These are phyloP conservation scores for Scaptomyza reducta DNA, from an alignment of 2,888 invertebrate species.

Conservation along the genomic window DNA sequence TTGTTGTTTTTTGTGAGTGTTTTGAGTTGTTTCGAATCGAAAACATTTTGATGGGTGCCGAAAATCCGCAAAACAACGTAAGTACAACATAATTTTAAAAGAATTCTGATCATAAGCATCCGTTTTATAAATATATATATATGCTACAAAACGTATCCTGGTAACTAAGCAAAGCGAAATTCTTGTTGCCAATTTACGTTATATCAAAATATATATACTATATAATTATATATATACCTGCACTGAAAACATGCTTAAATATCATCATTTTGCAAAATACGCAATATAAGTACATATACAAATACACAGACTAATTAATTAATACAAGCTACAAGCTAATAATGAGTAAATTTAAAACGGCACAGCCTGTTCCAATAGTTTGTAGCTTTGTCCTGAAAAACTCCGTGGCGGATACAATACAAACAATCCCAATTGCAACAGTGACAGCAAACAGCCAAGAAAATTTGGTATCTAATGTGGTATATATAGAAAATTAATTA, in stretches of 20 bases:
- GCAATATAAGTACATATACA: slow-evolving; percentile 57
- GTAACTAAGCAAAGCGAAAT: slow-evolving; percentile 63
- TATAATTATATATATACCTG: slow-evolving; percentile 47
- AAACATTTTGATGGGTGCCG: slow-evolving; percentile 41
- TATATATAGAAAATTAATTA: not conserved
- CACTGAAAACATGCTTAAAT: slow-evolving; percentile 47
- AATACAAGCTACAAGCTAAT: slow-evolving; percentile 1
- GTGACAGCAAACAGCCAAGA: slow-evolving; percentile 90
- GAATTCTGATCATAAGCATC: slow-evolving; percentile 4
- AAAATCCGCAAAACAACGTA: slow-evolving; percentile 35
- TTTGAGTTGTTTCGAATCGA: not conserved
- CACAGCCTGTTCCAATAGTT: slow-evolving; percentile 81
- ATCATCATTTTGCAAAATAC: slow-evolving; percentile 49
- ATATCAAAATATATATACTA: slow-evolving; percentile 57
- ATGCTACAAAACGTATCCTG: slow-evolving; percentile 46
- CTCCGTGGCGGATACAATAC: slow-evolving; percentile 87
- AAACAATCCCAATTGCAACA: slow-evolving; percentile 89
- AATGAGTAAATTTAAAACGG: slow-evolving; percentile 49
- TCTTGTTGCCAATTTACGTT: slow-evolving; percentile 19
- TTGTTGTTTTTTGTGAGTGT: slow-evolving; percentile 3
- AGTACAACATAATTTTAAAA: slow-evolving; percentile 34
- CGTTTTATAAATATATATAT: slow-evolving; percentile 36
- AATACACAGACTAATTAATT: slow-evolving; percentile 29
- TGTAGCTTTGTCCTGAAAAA: slow-evolving; percentile 83
- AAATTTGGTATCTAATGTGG: slow-evolving; percentile 90